These are phyloP conservation scores for Pristiophorus japonicus DNA, from an alignment of 2,113 vertebrate genomes.

Conservation along the genomic window DNA sequence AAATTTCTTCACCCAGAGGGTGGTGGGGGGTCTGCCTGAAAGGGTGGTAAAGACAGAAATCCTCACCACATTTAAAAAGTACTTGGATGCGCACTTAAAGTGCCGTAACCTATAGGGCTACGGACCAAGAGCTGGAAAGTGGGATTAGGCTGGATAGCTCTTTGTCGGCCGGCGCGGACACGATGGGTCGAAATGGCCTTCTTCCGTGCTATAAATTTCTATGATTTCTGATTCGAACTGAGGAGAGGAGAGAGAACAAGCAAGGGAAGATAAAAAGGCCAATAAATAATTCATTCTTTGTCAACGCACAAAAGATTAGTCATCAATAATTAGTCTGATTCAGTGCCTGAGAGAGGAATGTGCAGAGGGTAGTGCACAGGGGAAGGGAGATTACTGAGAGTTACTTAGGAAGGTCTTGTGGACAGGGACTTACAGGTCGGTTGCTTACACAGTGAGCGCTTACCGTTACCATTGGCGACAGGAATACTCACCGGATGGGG, in stretches of 20 bases:
- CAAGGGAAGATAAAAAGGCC: neutral
- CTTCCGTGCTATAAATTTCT: too few relatives aligned
- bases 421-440: neutral
- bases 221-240: too few relatives aligned
- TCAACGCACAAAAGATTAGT: neutral
- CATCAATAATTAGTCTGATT: neutral
- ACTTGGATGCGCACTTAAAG: too few relatives aligned
- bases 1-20: too few relatives aligned
- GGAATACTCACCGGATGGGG: slow-evolving; percentile 67
- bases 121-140: too few relatives aligned
- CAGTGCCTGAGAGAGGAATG: neutral
- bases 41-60: too few relatives aligned
- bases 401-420: neutral
- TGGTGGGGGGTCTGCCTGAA: too few relatives aligned
- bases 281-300: neutral
- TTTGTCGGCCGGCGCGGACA: too few relatives aligned
- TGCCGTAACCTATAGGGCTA: too few relatives aligned
- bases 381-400: neutral
- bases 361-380: neutral
- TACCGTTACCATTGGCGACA: neutral
- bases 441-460: neutral
- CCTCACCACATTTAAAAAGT: too few relatives aligned
- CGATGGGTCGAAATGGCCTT: too few relatives aligned
- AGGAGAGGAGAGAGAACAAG: neutral
- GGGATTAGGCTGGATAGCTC: too few relatives aligned